A percentile compares a stretch with the other conserved stretches of the same genome.
Conservation (phyloP, 2,888 invertebrate genomes). For the Sarcophaga subvicina region DNA sequence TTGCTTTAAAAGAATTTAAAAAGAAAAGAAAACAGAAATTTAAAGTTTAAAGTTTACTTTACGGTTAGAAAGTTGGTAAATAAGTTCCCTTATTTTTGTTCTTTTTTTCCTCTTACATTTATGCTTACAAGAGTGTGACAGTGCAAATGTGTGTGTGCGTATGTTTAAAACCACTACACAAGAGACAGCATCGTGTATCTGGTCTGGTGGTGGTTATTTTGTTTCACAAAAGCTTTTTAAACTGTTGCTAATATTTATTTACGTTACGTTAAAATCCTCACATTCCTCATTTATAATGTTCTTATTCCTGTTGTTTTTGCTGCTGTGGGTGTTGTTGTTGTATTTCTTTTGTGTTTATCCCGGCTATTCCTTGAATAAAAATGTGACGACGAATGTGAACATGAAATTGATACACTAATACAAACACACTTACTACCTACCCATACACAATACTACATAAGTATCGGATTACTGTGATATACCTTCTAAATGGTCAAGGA, state of each 20-base stretch:
- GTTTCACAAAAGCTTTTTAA: constrained; percentile 55
- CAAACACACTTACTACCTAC: background rate
- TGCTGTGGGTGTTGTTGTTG: background rate
- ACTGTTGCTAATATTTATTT: constrained; percentile 68
- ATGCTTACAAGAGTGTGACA: background rate
- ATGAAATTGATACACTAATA: constrained; percentile 3
- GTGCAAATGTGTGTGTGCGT: constrained; percentile 9
- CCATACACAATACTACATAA: background rate
- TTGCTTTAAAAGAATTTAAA: background rate
- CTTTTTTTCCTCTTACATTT: background rate
- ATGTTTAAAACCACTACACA: background rate
- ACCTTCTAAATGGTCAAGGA: too few relatives aligned
- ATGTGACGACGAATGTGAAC: background rate
- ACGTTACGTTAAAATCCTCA: constrained; percentile 14
- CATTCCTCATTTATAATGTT: background rate
- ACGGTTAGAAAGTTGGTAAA: constrained; percentile 2
- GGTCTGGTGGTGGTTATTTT: background rate
- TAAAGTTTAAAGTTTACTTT: constrained; percentile 17
- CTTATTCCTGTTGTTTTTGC: background rate
- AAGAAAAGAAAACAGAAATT: background rate
- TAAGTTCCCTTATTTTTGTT: background rate
- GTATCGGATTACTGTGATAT: too few relatives aligned
- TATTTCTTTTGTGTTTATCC: constrained; percentile 40
- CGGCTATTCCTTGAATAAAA: constrained; percentile 45
- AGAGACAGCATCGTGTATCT: constrained; percentile 10